These are phyloP conservation scores for Eutolmus rufibarbis DNA, from an alignment of 2,888 invertebrate species.

Conservation along the genomic window DNA sequence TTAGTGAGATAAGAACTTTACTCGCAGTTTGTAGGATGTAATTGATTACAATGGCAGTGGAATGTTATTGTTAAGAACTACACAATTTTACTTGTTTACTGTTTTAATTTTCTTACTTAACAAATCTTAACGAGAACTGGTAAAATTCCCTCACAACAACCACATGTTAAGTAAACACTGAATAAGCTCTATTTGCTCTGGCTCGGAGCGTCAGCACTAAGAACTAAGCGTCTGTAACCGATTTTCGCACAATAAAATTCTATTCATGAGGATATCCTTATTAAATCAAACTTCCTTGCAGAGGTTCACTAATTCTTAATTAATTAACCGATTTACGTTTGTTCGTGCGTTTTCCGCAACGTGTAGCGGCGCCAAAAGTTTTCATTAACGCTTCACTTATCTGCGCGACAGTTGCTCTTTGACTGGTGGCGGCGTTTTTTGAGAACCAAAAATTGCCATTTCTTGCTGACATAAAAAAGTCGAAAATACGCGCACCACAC, in stretches of 20 bases:
- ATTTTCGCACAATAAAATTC: neutral
- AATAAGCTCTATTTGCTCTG: neutral
- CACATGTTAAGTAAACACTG: neutral
- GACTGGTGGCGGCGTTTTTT: neutral
- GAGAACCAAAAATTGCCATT: neutral
- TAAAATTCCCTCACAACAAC: neutral
- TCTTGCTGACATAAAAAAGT: neutral
- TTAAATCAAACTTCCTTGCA: neutral
- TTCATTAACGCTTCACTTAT: neutral
- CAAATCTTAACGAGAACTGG: neutral
- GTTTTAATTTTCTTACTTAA: neutral
- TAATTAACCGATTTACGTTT: neutral
- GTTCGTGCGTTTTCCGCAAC: neutral
- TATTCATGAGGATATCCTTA: neutral
- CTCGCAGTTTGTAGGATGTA: neutral
- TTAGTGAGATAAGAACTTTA: neutral
- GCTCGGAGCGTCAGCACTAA: neutral
- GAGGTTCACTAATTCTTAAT: neutral
- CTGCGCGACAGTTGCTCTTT: constrained; percentile 1
- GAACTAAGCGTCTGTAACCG: neutral
- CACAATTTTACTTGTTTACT: neutral
- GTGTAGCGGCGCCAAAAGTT: neutral
- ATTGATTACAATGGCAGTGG: neutral
- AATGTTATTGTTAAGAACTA: neutral
- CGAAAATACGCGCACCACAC: neutral